These are phyloP conservation scores for Mesoligia furuncula DNA, from an alignment of 2,888 invertebrate species.

Conservation along the genomic window DNA sequence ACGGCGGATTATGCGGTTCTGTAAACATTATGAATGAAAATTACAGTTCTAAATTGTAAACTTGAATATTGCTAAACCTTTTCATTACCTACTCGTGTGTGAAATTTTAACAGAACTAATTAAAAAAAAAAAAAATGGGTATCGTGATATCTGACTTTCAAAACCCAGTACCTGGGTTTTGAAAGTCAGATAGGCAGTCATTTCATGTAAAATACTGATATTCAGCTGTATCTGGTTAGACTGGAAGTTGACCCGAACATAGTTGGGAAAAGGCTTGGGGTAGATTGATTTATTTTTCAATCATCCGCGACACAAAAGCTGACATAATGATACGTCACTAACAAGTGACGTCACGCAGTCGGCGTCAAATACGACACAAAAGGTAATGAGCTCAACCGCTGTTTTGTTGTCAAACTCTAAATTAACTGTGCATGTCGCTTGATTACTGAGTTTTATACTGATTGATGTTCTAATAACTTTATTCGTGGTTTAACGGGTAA, in stretches of 20 bases:
- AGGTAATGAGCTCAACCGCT: conserved; percentile 58
- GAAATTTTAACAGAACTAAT: not conserved
- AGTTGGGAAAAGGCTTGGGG: not conserved
- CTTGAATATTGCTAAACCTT: not conserved
- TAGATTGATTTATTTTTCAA: conserved; percentile 13
- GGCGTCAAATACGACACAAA: conserved; percentile 48
- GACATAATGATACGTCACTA: conserved; percentile 50
- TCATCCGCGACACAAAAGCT: conserved; percentile 18
- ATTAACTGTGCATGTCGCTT: conserved; percentile 58
- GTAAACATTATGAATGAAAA: not conserved
- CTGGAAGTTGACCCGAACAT: not conserved
- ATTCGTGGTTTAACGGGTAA: not conserved
- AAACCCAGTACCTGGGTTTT: no score
- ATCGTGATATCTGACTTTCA: no score
- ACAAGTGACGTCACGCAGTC: conserved; percentile 50
- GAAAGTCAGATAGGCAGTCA: no score
- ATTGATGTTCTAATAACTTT: conserved; percentile 42
- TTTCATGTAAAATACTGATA: not conserved
- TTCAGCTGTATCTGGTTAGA: not conserved
- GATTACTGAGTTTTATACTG: conserved; percentile 49
- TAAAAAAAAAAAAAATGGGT: not conserved
- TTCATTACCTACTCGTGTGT: not conserved
- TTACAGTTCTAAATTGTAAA: not conserved
- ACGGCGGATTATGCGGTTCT: not conserved
- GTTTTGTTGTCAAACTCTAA: conserved; percentile 52